Percentiles rank a stretch among this genome's conserved stretches.
phyloP scores from a whole-genome alignment of 2,797 vertebrate genomes.

The Tapera naevia region DNA sequence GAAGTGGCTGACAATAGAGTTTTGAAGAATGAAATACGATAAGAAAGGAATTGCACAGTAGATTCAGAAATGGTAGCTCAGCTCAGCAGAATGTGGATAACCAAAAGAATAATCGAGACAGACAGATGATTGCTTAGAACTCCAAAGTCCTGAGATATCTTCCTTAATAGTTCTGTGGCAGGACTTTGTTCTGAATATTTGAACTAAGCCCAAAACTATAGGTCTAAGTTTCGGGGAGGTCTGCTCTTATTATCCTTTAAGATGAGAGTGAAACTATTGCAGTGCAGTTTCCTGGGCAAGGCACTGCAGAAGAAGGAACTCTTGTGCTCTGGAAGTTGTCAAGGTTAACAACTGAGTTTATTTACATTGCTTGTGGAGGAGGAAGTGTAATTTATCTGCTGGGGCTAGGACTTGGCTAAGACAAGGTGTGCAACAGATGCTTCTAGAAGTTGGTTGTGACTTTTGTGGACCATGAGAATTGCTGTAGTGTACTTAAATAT shows the following conservation, averaged over 20 bases:
- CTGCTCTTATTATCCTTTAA: background rate
- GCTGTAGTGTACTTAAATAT: background rate
- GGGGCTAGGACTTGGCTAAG: background rate
- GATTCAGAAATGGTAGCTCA: background rate
- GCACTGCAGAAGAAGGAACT: background rate
- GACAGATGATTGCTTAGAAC: background rate
- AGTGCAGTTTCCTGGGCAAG: background rate
- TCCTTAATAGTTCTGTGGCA: background rate
- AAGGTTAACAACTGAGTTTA: background rate
- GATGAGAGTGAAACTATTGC: background rate
- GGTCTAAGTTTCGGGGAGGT: background rate
- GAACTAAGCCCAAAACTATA: background rate
- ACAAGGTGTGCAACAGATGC: background rate
- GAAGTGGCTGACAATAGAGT: slow-evolving; percentile 32
- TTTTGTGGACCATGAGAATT: background rate
- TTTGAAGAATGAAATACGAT: background rate
- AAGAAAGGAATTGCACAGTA: background rate
- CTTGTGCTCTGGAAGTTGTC: background rate
- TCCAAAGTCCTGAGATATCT: background rate
- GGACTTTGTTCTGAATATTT: background rate
- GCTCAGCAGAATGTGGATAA: background rate
- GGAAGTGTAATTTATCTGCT: background rate
- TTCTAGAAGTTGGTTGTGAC: background rate
- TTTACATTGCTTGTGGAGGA: background rate
- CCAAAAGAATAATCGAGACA: slow-evolving; percentile 2